Base-by-base conservation (phyloP, 2,113 vertebrate genomes). In the Labeo catla region DNA sequence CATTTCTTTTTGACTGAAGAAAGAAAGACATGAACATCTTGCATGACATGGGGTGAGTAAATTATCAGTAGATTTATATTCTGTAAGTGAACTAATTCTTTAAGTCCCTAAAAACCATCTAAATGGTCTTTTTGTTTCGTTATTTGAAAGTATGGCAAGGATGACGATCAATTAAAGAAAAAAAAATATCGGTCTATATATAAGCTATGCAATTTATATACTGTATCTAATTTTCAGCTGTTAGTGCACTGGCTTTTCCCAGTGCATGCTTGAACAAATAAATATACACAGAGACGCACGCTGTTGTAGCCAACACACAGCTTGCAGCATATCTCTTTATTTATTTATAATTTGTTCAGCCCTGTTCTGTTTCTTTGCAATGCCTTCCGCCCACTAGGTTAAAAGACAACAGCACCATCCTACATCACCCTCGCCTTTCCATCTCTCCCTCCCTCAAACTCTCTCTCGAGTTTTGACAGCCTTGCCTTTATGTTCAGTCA, bases 401-500 rank as follows among this genome's bases (percentile, higher is more conserved):
- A 73, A 86, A 86, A 74, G 66, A 86, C 76, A 84, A 80, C 87
- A 81, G 59, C 81, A 73, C 61, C 86, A 61, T 87, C 76, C 66
- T 83, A 76, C 86, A 84, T 80, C 87, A 88, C 84, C 85, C 65
- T 19, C 59, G 76, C 86, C 88, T 34, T 77, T 77, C 23, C 68
- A 19, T 43, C 36, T 10, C 80, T 90, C 87, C 84, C 79, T 86
- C 89, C 90, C 23, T 87, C 89, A 80, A 80, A 80, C 36, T 80
- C 63, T 70, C 81, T 83, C n/a, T 84, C 4, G 77, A 84, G 89
- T 88, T 92, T 90, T 91, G 93, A 93, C 93, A 93, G 92, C 92
- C 90, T 91, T 77, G 92, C 90, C 89, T 87, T 93, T 92, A 91
- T 93, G 92, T 89, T 93, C 94, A 90, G 91, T 94, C 90, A 91